phyloP scores from a whole-genome alignment of 2,888 invertebrate species.

The Nemapogon koenigi region DNA sequence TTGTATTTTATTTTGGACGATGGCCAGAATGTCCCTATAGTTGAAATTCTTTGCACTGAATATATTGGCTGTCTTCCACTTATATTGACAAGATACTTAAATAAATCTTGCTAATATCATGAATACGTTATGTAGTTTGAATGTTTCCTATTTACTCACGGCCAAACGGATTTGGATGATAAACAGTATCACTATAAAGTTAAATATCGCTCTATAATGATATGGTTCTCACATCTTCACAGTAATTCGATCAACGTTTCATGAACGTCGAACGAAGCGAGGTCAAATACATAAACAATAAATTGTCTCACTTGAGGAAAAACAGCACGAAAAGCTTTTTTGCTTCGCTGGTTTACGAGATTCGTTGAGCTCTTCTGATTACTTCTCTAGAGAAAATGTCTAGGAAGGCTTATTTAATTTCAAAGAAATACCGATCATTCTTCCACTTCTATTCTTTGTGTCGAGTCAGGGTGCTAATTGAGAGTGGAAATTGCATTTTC shows the following conservation, averaged over 20 bases:
- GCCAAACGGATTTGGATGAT: too few species aligned
- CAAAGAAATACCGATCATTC: constrained; percentile 4
- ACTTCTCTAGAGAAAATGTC: constrained; percentile 24
- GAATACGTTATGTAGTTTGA: too few species aligned
- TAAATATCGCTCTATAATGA: too few species aligned
- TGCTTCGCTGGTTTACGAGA: constrained; percentile 26
- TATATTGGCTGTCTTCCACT: too few species aligned
- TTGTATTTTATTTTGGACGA: constrained; percentile 2
- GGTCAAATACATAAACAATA: constrained; percentile 51
- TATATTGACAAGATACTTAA: too few species aligned
- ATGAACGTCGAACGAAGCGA: constrained; percentile 30
- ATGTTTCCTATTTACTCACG: too few species aligned
- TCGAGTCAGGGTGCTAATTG: constrained; percentile 4
- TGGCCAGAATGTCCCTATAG: constrained; percentile 2
- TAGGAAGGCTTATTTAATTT: constrained; percentile 7
- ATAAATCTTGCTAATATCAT: too few species aligned
- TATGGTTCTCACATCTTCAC: constrained; percentile 28
- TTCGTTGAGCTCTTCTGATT: constrained; percentile 33
- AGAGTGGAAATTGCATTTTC: constrained; percentile 7
- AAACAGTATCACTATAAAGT: too few species aligned
- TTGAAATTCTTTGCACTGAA: constrained; percentile 7
- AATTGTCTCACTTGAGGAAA: constrained; percentile 37
- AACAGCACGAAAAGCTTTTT: constrained; percentile 32
- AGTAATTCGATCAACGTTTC: too few species aligned
- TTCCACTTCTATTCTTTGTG: neutral